phyloP scores from a whole-genome alignment of 2,888 invertebrate species.

The Alloscopus bannaensis region DNA sequence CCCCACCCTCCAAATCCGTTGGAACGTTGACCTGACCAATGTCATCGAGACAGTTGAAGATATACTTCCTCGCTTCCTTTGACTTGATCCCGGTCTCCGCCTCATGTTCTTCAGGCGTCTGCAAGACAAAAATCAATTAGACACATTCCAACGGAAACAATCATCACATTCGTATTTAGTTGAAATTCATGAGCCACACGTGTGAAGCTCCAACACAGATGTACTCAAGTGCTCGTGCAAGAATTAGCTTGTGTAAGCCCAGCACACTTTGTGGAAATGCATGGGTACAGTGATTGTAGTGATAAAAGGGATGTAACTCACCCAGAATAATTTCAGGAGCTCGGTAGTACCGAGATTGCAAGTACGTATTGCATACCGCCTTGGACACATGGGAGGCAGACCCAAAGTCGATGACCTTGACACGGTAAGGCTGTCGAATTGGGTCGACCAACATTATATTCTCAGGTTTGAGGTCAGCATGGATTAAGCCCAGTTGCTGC shows the following conservation, averaged over 20 bases:
- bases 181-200: too few relatives aligned
- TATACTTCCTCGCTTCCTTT: constrained; percentile 99
- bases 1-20: constrained; percentile 97
- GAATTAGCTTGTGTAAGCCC: too few relatives aligned
- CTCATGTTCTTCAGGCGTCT: constrained; percentile 99
- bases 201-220: neutral
- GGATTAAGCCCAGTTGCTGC: constrained; percentile 98
- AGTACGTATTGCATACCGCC: constrained; percentile 99
- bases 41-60: constrained; percentile 99
- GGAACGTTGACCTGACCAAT: constrained; percentile 98
- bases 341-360: constrained; percentile 98
- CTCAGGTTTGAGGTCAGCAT: constrained; percentile 99
- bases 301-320: constrained; percentile 56
- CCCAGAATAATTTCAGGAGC: constrained; percentile 97
- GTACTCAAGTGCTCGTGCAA: too few relatives aligned
- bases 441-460: constrained; percentile 99
- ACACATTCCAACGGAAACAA: neutral
- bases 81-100: constrained; percentile 98
- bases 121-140: constrained; percentile 74
- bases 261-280: too few relatives aligned
- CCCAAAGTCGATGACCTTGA: constrained; percentile 99
- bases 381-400: constrained; percentile 99
- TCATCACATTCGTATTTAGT: neutral
- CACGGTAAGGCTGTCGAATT: constrained; percentile 96
- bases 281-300: too few relatives aligned